Base-by-base conservation (phyloP, 2,888 invertebrate genomes). In the Tiphia femorata region DNA sequence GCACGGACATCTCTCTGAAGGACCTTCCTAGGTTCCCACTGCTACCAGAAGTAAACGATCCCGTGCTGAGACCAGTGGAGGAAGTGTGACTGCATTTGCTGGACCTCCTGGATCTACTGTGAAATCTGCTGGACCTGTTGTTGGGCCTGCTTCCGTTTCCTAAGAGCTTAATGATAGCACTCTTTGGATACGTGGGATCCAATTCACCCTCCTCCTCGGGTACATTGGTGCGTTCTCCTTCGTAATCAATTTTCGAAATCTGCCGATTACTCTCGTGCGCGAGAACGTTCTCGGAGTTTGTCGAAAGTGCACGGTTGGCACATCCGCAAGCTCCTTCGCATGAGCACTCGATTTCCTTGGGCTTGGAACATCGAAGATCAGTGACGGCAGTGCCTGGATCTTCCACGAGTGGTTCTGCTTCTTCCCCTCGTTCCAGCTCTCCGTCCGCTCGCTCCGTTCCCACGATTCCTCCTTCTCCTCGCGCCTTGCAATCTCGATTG, bases 251-350 rank as follows among this genome's bases (percentile, higher is more conserved):
- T 0, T n/a, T 3, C 7, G 49, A 33, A 7, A 16, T 12, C 17
- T 35, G 8, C 6, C 1, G 14, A 16, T 2, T 14, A 7, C n/a
- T 29, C 7, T 7, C 25, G 27, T 6, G 1, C 8, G 17, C 33
- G n/a, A n/a, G n/a, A n/a, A n/a, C n/a, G n/a, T n/a, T n/a, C n/a
- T n/a, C n/a, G n/a, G n/a, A n/a, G 5, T n/a, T 33, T 3, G 35
- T n/a, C 4, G 42, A 16, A 3, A 16, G 30, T 2, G 41, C 30
- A 2, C 40, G 55, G 12, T 55, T 61, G 23, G 72, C 75, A 47
- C 80, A 81, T 1, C 79, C 79, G 50, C 81, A 81, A 19, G 82
- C 80, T 0, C 82, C 81, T 12, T 77, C 75, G 68, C 82, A 82
- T 2, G 61, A 62, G 46, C 80, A 78, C 10, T 19, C 50, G 25